These are phyloP conservation scores for Hystrix cristata DNA, from an alignment of 2,113 vertebrate genomes.

Conservation along the genomic window DNA sequence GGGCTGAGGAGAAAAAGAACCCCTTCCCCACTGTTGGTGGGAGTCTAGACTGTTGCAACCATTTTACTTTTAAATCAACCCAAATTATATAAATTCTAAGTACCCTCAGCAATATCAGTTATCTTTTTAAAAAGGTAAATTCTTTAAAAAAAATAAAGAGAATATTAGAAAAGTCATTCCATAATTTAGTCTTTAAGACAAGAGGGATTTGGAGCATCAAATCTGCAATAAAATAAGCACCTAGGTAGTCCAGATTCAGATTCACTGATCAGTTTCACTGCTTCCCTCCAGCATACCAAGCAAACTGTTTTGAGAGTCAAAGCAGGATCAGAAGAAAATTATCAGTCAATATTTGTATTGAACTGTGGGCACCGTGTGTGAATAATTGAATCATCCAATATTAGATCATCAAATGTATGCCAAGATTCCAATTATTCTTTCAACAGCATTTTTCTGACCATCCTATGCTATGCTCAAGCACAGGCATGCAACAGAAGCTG, in stretches of 20 bases:
- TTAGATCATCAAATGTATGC: background rate
- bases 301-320: background rate
- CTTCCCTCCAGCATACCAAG: background rate
- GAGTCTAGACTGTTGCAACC: no score
- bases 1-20: no score
- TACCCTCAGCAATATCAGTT: no score
- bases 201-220: background rate
- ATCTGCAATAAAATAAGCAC: background rate
- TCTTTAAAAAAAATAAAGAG: no score
- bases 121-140: no score
- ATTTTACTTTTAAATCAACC: no score
- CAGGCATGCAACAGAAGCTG: background rate
- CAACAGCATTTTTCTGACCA: background rate
- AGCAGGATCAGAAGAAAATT: background rate
- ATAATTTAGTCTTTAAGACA: background rate
- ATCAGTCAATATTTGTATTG: background rate
- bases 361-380: background rate
- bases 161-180: background rate
- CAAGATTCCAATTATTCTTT: background rate
- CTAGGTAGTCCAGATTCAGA: background rate
- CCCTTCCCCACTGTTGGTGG: no score
- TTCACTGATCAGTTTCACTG: background rate
- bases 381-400: background rate
- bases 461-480: background rate
- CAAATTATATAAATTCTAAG: no score